phyloP scores from a whole-genome alignment of 2,113 vertebrate species.

The Naja naja region DNA sequence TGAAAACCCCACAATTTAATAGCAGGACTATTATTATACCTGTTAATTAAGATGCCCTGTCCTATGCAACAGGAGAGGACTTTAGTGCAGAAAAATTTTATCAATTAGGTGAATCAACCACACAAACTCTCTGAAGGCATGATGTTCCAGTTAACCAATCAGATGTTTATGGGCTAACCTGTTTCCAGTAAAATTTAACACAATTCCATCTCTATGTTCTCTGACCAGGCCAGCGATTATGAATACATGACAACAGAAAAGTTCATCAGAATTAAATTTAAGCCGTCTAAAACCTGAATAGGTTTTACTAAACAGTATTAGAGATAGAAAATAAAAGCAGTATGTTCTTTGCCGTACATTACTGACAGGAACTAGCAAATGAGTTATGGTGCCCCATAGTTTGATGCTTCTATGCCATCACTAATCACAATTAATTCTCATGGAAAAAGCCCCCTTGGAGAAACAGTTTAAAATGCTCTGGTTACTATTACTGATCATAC shows the following conservation, averaged over 20 bases:
- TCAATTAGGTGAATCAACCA: neutral
- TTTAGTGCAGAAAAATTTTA: neutral
- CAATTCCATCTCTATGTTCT: neutral
- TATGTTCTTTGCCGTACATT: neutral
- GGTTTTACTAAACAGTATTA: neutral
- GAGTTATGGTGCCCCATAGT: neutral
- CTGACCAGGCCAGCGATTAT: neutral
- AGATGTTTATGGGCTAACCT: neutral
- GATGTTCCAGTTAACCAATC: neutral
- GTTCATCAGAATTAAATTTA: neutral
- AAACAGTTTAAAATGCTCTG: neutral
- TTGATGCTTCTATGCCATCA: neutral
- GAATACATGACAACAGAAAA: neutral
- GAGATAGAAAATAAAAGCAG: neutral
- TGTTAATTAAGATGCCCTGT: neutral
- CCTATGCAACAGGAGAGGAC: neutral
- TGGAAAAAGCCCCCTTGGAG: neutral
- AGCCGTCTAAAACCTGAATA: neutral
- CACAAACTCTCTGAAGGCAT: neutral
- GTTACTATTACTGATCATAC: neutral
- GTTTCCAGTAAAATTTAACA: neutral
- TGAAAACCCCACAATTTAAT: neutral
- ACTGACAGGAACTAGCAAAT: neutral
- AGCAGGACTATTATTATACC: neutral
- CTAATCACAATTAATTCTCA: neutral